Evolutionary conservation across 2,888 invertebrate genomes (phyloP), one percentile per base, ranked within the genome.

Genomic region (Melolontha melolontha): DNA sequence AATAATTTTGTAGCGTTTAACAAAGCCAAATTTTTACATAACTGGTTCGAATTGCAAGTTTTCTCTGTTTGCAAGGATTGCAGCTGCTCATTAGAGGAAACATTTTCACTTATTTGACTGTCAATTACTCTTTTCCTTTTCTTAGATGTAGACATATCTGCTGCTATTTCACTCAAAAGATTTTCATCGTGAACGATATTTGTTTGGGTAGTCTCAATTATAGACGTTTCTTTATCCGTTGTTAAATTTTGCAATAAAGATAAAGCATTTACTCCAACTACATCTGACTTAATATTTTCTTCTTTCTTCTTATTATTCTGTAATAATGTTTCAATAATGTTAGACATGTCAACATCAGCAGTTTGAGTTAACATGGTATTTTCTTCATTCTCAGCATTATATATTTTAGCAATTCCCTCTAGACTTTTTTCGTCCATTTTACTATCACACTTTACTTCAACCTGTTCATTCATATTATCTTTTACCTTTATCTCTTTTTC

Each of bases 1-100:
- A 78, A 64, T 42, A 78, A 64, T 62, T 73, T 78, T 10, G 79
- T 75, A 47, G 79, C 72, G 64, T 74, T 75, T 27, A 80, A 73
- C n/a, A 82, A 66, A 12, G 80, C 79, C 67, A 77, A 73, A 69
- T 82, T 82, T 76, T 78, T 82, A 17, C 29, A 62, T 29, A 39
- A 34, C 0, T 34, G 47, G 39, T 47, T 34, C 2, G 11, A 22
- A n/a, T 47, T 49, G 6, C 14, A 0, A 16, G 7, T 39, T 34
- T 1, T 8, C 2, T 49, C 22, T 11, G n/a, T 22, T 22, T 22
- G 11, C 5, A 11, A 16, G 11, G 1, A 14, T 12, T 29, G 16
- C 6, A 8, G 34, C 34, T 34, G 2, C 34, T 34, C 34, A 34
- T 34, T 34, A 1, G 34, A 34, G 1, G 6, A 1, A 34, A 8